These are phyloP conservation scores for Sebastolobus altivelis DNA, from an alignment of 2,797 vertebrate species.

Conservation along the genomic window DNA sequence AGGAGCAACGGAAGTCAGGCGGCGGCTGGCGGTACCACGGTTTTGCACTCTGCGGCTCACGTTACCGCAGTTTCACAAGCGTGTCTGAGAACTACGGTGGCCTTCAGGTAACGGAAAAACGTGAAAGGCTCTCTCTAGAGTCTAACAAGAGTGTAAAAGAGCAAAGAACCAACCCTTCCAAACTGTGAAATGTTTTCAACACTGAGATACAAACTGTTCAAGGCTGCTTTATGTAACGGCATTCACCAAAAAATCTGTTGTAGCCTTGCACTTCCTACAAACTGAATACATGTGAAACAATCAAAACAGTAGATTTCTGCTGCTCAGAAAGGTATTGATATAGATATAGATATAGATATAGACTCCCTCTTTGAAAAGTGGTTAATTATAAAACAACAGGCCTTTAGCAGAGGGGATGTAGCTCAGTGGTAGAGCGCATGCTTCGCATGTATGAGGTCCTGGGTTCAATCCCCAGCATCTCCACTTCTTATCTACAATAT, in stretches of 20 bases:
- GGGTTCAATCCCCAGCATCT: conserved; percentile 36
- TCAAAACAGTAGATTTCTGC: background rate
- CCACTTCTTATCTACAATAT: background rate
- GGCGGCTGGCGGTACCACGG: too few species aligned
- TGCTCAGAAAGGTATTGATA: background rate
- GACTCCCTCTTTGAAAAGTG: background rate
- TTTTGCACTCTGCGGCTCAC: too few species aligned
- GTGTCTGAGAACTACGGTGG: too few species aligned
- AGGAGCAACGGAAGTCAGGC: too few species aligned
- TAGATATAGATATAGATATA: too few species aligned
- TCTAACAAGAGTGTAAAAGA: background rate
- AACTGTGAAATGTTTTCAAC: background rate
- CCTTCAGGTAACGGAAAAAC: too few species aligned
- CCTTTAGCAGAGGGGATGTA: background rate
- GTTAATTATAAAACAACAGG: background rate
- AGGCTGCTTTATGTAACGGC: background rate
- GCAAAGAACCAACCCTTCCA: background rate
- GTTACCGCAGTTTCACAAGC: too few species aligned
- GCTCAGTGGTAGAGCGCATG: conserved; percentile 37
- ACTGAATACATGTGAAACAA: background rate
- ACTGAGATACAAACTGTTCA: background rate
- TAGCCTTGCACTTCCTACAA: background rate
- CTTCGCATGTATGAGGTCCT: conserved; percentile 42
- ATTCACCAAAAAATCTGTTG: background rate
- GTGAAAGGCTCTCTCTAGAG: too few species aligned